Evolutionary conservation across 2,888 invertebrate species (phyloP).

Genomic region (Coenonympha arcania): DNA sequence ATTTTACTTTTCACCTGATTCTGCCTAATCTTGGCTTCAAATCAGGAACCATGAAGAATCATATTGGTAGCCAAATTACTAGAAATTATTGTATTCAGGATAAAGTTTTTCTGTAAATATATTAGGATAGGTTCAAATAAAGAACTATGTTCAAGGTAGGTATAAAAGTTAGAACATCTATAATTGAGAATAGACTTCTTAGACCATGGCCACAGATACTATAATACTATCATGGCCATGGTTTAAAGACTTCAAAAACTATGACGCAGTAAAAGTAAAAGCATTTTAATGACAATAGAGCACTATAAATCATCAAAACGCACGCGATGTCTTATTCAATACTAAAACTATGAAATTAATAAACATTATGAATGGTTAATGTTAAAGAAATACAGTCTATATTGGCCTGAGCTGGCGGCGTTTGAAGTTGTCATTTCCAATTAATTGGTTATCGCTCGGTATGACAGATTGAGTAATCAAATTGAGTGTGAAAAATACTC

Average conservation of each 20-base stretch:
- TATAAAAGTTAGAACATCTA: too few relatives aligned
- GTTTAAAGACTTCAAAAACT: neutral
- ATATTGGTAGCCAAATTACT: too few relatives aligned
- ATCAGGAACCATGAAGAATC: too few relatives aligned
- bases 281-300: neutral
- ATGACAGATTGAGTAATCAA: constrained; percentile 23
- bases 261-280: neutral
- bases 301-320: constrained; percentile 1
- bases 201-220: too few relatives aligned
- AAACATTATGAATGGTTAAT: constrained; percentile 3
- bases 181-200: too few relatives aligned
- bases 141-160: too few relatives aligned
- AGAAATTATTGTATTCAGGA: too few relatives aligned
- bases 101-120: too few relatives aligned
- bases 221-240: too few relatives aligned
- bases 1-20: too few relatives aligned
- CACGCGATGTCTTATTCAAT: neutral
- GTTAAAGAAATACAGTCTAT: constrained; percentile 10
- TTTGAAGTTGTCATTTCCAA: constrained; percentile 6
- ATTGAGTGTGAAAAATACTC: constrained; percentile 22
- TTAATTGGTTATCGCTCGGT: constrained; percentile 19
- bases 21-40: too few relatives aligned
- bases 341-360: constrained; percentile 1
- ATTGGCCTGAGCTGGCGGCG: neutral
- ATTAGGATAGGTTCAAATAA: too few relatives aligned